A percentile compares a stretch with the other conserved stretches of the same genome.
These are phyloP conservation scores for Caranx ignobilis DNA, from an alignment of 2,113 vertebrate species.

Conservation along the genomic window DNA sequence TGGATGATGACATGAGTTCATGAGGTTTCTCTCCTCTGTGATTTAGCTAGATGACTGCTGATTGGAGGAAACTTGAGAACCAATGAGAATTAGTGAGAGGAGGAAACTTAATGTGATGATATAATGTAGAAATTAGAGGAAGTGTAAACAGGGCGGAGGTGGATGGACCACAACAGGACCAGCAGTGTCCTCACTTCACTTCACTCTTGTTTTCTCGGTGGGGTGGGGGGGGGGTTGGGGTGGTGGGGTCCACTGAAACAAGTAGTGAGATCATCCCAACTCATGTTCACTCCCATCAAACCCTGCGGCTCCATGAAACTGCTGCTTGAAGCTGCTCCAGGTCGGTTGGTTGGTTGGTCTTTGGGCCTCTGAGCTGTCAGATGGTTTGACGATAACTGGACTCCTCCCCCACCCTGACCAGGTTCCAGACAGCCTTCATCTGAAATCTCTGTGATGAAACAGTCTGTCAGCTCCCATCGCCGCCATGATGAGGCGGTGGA, in stretches of 20 bases:
- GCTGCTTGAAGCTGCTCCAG: conserved; percentile 2
- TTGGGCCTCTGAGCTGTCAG: neutral
- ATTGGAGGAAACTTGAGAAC: too few species aligned
- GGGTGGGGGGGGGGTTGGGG: too few species aligned
- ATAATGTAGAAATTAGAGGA: too few species aligned
- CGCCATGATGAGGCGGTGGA: neutral
- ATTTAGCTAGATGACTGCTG: too few species aligned
- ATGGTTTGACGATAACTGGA: neutral
- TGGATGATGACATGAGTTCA: too few species aligned
- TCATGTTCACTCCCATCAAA: neutral
- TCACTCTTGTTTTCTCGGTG: neutral
- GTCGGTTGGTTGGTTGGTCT: neutral
- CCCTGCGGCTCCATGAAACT: neutral
- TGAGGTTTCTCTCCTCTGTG: too few species aligned
- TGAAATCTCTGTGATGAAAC: conserved; percentile 26
- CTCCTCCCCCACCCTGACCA: neutral
- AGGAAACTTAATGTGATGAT: too few species aligned
- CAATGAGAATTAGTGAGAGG: too few species aligned
- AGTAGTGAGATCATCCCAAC: neutral
- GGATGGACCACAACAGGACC: too few species aligned
- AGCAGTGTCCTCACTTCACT: neutral
- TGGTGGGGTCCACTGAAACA: neutral
- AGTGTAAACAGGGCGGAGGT: too few species aligned
- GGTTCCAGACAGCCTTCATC: conserved; percentile 22
- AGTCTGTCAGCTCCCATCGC: conserved; percentile 15